Evolutionary conservation across 2,113 vertebrate species (phyloP).

Genomic region (Tringa solitaria): DNA sequence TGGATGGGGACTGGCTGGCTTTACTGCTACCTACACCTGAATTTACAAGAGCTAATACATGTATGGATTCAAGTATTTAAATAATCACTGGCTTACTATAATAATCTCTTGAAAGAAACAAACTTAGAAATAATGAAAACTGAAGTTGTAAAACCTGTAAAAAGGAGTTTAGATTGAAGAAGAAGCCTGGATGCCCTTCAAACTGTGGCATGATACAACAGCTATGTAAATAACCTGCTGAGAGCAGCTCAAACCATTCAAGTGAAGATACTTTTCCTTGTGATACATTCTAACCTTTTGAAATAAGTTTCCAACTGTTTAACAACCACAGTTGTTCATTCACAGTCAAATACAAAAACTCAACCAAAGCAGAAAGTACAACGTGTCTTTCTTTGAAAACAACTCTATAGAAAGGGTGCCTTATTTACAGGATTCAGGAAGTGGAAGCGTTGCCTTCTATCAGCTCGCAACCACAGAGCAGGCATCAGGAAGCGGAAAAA

Average conservation of each 20-base stretch:
- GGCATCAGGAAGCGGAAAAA: conserved; percentile 51
- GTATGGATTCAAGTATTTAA: neutral
- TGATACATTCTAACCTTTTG: neutral
- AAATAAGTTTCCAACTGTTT: conserved; percentile 36
- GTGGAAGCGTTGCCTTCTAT: conserved; percentile 32
- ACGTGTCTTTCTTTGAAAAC: conserved; percentile 8
- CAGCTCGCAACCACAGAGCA: conserved; percentile 17
- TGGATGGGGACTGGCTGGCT: neutral
- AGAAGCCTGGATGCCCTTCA: neutral
- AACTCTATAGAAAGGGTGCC: conserved; percentile 25
- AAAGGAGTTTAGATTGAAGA: neutral
- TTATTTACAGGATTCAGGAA: conserved; percentile 58
- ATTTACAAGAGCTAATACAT: neutral
- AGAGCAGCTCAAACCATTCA: conserved; percentile 16
- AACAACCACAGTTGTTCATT: neutral
- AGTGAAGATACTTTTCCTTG: neutral
- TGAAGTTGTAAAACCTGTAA: no score
- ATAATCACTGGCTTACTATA: neutral
- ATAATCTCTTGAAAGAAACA: neutral
- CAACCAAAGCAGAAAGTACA: conserved; percentile 23
- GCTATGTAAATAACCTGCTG: conserved; percentile 37
- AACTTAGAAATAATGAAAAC: neutral
- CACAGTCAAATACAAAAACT: neutral
- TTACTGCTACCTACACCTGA: neutral
- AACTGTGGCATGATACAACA: neutral